Percentiles rank a stretch among this genome's conserved stretches.
Evolutionary conservation across 2,888 invertebrate genomes (phyloP).

Genomic region (Cheilosia grossa): DNA sequence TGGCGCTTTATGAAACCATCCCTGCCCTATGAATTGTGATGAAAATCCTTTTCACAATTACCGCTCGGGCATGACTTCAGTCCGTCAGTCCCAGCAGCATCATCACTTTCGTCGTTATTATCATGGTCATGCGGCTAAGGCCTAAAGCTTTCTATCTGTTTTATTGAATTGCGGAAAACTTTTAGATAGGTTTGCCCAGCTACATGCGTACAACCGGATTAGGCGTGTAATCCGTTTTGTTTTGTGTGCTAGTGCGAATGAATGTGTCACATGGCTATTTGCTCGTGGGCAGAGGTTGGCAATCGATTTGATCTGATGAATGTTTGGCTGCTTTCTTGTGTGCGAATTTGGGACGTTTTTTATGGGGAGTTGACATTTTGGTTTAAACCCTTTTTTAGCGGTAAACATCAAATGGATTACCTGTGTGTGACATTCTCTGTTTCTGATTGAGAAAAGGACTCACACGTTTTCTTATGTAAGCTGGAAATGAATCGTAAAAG

Average conservation of each 20-base stretch:
- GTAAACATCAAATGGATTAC: slow-evolving; percentile 27
- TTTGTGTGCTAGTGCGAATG: slow-evolving; percentile 38
- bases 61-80: slow-evolving; percentile 38
- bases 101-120: slow-evolving; percentile 28
- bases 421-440: slow-evolving; percentile 13
- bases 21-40: slow-evolving; percentile 42
- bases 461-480: not conserved
- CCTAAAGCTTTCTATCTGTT: not conserved
- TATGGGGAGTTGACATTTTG: slow-evolving; percentile 27
- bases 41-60: slow-evolving; percentile 58
- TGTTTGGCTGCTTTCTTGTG: slow-evolving; percentile 29
- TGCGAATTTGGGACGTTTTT: not conserved
- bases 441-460: slow-evolving; percentile 13
- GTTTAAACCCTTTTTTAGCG: slow-evolving; percentile 19
- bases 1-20: slow-evolving; percentile 50
- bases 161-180: slow-evolving; percentile 38
- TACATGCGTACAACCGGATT: slow-evolving; percentile 25
- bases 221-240: slow-evolving; percentile 66
- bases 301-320: slow-evolving; percentile 24
- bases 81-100: slow-evolving; percentile 35
- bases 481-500: slow-evolving; percentile 39
- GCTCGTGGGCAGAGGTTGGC: not conserved
- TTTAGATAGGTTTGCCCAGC: slow-evolving; percentile 12
- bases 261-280: slow-evolving; percentile 10
- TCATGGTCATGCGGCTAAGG: slow-evolving; percentile 6